These are phyloP conservation scores for Lucinisca nassula DNA, from an alignment of 2,888 invertebrate genomes.

Conservation along the genomic window DNA sequence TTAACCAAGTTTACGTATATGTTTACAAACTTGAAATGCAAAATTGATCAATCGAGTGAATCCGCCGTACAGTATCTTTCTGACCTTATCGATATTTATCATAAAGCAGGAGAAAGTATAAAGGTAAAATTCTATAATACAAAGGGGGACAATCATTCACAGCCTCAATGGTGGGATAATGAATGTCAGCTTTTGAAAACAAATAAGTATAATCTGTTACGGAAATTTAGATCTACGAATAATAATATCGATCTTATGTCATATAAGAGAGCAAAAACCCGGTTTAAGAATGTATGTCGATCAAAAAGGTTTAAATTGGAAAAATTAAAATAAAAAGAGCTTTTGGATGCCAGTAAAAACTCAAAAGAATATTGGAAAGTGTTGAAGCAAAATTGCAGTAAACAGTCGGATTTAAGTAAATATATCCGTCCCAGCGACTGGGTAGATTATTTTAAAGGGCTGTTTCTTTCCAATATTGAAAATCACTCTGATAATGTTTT, in stretches of 20 bases:
- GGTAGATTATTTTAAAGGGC: background rate
- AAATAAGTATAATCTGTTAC: too few species aligned
- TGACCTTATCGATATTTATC: background rate
- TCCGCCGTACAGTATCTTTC: background rate
- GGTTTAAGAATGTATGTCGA: background rate
- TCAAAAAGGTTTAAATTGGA: background rate
- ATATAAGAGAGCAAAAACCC: background rate
- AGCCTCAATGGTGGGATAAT: background rate
- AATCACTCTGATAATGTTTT: background rate
- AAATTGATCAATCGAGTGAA: background rate
- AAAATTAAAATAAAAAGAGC: background rate
- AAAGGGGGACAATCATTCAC: background rate
- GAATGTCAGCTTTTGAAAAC: too few species aligned
- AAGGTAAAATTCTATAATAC: background rate
- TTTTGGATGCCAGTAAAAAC: background rate
- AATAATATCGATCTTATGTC: background rate
- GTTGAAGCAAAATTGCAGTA: background rate
- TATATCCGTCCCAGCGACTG: background rate
- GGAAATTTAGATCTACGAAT: background rate
- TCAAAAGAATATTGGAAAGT: background rate
- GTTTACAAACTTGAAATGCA: background rate
- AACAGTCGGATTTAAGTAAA: background rate
- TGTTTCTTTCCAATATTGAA: background rate
- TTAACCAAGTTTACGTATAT: background rate
- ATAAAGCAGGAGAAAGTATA: background rate